Conservation (phyloP, 2,797 vertebrate species). For the Furcifer pardalis region DNA sequence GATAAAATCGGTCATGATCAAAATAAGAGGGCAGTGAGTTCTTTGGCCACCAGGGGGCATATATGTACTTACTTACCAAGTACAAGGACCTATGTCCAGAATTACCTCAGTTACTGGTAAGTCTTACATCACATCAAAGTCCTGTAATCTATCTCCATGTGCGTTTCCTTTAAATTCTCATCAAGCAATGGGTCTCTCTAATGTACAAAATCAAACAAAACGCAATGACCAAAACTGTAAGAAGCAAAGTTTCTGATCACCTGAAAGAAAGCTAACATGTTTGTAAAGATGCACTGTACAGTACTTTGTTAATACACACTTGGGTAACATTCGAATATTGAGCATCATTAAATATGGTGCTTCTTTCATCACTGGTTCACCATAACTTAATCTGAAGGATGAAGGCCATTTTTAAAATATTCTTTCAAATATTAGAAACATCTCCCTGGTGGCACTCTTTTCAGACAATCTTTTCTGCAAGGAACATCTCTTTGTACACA, state of each 20-base stretch:
- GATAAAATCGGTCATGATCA: background rate
- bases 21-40: conserved; percentile 6
- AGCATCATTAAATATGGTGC: too few relatives aligned
- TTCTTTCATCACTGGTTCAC: background rate
- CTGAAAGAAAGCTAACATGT: background rate
- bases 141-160: background rate
- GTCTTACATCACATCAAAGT: background rate
- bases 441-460: too few relatives aligned
- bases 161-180: conserved; percentile 3
- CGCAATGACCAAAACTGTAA: background rate
- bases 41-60: conserved; percentile 8
- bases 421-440: too few relatives aligned
- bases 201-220: background rate
- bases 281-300: background rate
- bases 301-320: background rate
- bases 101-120: background rate
- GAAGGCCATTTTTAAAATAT: too few relatives aligned
- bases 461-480: too few relatives aligned
- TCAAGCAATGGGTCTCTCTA: background rate
- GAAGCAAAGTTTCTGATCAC: background rate
- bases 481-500: too few relatives aligned
- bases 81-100: background rate
- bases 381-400: background rate
- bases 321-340: background rate
- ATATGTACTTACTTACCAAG: background rate